Conservation (phyloP, 2,797 vertebrate genomes). For the Pteropus rufus region DNA sequence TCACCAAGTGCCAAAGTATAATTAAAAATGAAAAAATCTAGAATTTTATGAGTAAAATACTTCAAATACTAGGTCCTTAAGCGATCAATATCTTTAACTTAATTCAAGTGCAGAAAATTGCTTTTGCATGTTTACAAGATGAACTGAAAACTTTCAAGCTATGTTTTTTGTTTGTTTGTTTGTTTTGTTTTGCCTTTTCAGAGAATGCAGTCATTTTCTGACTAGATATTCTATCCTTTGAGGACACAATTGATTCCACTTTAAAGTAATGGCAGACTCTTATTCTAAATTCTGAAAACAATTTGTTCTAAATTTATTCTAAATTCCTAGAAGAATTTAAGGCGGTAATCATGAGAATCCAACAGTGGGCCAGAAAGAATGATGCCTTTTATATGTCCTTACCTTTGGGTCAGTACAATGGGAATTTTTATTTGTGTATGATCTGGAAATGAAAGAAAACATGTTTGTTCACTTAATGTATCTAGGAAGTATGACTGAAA, state of each 20-base stretch:
- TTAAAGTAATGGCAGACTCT: neutral
- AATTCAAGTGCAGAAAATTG: neutral
- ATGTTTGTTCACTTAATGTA: neutral
- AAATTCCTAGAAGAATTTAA: neutral
- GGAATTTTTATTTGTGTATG: neutral
- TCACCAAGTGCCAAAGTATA: neutral
- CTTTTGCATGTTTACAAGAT: neutral
- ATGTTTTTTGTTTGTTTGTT: neutral
- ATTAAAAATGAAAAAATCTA: neutral
- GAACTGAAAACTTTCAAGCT: neutral
- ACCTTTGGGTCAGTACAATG: neutral
- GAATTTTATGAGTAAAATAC: neutral
- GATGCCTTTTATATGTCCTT: neutral
- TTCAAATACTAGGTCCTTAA: neutral
- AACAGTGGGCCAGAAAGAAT: neutral
- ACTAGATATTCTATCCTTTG: neutral
- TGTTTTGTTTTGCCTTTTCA: neutral
- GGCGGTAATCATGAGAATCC: neutral
- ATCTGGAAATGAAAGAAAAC: neutral
- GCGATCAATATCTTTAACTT: neutral
- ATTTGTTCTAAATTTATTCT: neutral
- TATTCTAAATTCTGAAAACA: neutral
- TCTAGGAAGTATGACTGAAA: neutral
- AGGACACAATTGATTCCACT: neutral
- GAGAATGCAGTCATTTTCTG: neutral